Conservation (phyloP, 2,888 invertebrate genomes). For the Cryptocephalus primarius region DNA sequence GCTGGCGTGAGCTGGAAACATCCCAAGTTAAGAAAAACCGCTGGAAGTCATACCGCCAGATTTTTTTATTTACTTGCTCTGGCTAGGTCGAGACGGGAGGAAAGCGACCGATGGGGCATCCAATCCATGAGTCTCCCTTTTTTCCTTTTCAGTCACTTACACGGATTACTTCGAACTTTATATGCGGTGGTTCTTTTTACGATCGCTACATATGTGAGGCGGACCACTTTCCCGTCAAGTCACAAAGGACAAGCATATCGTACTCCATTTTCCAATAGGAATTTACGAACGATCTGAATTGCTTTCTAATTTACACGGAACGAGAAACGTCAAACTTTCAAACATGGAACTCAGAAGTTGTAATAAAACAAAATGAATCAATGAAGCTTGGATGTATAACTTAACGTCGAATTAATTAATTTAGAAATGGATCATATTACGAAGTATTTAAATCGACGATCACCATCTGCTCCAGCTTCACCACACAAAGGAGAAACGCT, state of each 20-base stretch:
- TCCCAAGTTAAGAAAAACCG: neutral
- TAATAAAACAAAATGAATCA: too few relatives aligned
- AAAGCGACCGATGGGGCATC: conserved; percentile 22
- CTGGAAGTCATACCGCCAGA: conserved; percentile 2
- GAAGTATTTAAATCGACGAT: too few relatives aligned
- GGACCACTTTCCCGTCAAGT: conserved; percentile 8
- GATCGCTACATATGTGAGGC: conserved; percentile 11
- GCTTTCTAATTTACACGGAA: too few relatives aligned
- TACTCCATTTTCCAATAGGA: conserved; percentile 9
- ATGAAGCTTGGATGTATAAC: too few relatives aligned
- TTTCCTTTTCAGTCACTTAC: conserved; percentile 9
- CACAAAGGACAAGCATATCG: conserved; percentile 13
- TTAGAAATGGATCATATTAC: too few relatives aligned
- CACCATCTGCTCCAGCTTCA: too few relatives aligned
- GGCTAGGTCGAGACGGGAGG: conserved; percentile 19
- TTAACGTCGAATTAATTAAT: too few relatives aligned
- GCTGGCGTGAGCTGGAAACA: conserved; percentile 17
- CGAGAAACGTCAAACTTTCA: too few relatives aligned
- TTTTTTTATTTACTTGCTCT: conserved; percentile 17
- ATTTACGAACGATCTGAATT: too few relatives aligned
- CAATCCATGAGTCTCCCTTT: conserved; percentile 20
- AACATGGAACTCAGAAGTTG: too few relatives aligned
- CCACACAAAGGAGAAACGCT: too few relatives aligned
- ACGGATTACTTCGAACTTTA: conserved; percentile 9
- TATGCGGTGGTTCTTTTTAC: conserved; percentile 1